phyloP scores from a whole-genome alignment of 2,888 invertebrate genomes.

The Clusia tigrina region DNA sequence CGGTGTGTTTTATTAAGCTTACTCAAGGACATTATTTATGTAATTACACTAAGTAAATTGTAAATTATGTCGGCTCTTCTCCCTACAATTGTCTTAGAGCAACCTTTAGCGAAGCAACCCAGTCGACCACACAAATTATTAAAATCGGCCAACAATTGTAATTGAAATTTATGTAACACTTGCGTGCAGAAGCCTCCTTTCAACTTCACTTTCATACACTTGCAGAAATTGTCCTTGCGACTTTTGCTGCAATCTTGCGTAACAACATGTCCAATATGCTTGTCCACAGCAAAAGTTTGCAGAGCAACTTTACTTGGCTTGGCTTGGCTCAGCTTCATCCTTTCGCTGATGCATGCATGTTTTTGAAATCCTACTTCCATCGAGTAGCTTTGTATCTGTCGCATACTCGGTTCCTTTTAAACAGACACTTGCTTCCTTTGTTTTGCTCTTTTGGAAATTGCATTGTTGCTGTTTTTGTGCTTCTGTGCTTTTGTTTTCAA shows the following conservation, averaged over 20 bases:
- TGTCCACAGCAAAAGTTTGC: background rate
- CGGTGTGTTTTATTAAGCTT: background rate
- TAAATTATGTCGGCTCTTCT: too few relatives aligned
- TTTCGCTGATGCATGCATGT: background rate
- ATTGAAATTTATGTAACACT: background rate
- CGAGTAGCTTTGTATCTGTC: conserved; percentile 1
- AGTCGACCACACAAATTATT: background rate
- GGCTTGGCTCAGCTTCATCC: background rate
- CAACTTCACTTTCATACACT: background rate
- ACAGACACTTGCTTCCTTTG: background rate
- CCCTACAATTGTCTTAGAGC: too few relatives aligned
- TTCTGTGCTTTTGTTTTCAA: too few relatives aligned
- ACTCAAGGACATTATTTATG: background rate
- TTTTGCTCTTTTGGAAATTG: background rate
- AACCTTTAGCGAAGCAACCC: background rate
- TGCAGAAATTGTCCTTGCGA: background rate
- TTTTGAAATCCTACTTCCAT: background rate
- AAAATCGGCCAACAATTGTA: background rate
- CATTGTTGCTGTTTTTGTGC: conserved; percentile 4
- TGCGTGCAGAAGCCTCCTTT: background rate
- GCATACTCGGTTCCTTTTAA: background rate
- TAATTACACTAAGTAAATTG: background rate
- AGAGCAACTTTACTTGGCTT: background rate
- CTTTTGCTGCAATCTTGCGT: background rate
- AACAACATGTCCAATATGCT: conserved; percentile 1